These are phyloP conservation scores for Illadopsis cleaveri DNA, from an alignment of 2,113 vertebrate genomes.

Conservation along the genomic window DNA sequence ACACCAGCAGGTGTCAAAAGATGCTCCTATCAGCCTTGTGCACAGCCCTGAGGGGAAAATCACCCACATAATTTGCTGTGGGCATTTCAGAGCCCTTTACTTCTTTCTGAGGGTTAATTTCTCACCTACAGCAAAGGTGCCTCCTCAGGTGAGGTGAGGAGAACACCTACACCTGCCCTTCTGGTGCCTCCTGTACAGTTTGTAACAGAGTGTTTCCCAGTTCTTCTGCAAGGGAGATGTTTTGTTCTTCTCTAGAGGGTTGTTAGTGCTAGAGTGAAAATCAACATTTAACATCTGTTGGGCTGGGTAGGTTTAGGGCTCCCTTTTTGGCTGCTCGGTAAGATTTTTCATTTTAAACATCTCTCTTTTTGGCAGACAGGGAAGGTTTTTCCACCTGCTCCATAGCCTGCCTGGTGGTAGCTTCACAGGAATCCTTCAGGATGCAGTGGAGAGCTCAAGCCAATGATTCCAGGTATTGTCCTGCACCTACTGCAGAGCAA, in stretches of 20 bases:
- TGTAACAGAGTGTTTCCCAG: neutral
- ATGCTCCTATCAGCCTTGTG: fast-evolving
- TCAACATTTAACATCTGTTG: neutral
- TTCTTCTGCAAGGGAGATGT: neutral
- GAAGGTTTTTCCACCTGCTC: neutral
- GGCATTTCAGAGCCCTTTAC: neutral
- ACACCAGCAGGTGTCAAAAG: neutral
- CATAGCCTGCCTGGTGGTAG: neutral
- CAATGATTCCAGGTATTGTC: neutral
- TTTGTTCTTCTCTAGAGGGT: neutral
- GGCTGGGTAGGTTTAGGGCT: neutral
- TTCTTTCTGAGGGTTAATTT: neutral
- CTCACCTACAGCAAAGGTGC: neutral
- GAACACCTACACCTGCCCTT: neutral
- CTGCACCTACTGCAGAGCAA: neutral
- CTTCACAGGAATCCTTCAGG: neutral
- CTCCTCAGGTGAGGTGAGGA: neutral
- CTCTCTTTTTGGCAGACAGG: neutral
- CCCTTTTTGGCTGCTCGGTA: neutral
- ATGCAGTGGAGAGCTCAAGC: neutral
- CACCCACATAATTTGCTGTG: neutral
- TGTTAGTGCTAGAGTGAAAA: neutral
- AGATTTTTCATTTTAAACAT: neutral
- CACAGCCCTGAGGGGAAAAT: neutral
- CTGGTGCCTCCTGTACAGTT: neutral